Conservation (phyloP, 2,888 invertebrate species). For the Encarsia formosa region DNA sequence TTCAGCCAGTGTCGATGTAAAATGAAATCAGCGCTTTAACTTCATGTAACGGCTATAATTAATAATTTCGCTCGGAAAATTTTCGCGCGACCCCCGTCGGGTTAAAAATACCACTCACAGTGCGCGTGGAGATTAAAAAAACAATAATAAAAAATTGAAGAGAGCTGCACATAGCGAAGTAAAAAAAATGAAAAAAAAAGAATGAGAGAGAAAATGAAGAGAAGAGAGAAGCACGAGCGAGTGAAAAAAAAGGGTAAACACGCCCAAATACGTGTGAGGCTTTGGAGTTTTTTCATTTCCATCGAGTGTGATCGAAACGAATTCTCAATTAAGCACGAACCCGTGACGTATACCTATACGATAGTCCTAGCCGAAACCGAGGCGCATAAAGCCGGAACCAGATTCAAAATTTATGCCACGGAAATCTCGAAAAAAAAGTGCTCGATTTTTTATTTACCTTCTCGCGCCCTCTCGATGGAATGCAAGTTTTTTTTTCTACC, state of each 20-base stretch:
- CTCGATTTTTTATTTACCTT: constrained; percentile 1
- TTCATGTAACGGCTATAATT: constrained; percentile 8
- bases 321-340: constrained; percentile 23
- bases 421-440: constrained; percentile 16
- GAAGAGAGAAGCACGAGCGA: constrained; percentile 8
- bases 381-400: constrained; percentile 7
- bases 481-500: too few species aligned
- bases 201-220: neutral
- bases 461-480: neutral
- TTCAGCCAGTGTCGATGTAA: neutral
- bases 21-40: constrained; percentile 3
- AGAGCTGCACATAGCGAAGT: neutral
- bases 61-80: constrained; percentile 15
- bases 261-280: constrained; percentile 9
- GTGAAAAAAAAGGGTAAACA: constrained; percentile 27
- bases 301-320: constrained; percentile 23
- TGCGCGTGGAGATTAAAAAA: neutral
- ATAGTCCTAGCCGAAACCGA: neutral
- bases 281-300: constrained; percentile 22
- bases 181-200: constrained; percentile 1
- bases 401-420: constrained; percentile 19
- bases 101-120: constrained; percentile 12
- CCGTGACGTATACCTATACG: neutral
- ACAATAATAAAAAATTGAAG: constrained; percentile 10
- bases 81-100: constrained; percentile 2